Evolutionary conservation across 2,113 vertebrate genomes (phyloP).

Genomic region (Trochalopteron elliotii): DNA sequence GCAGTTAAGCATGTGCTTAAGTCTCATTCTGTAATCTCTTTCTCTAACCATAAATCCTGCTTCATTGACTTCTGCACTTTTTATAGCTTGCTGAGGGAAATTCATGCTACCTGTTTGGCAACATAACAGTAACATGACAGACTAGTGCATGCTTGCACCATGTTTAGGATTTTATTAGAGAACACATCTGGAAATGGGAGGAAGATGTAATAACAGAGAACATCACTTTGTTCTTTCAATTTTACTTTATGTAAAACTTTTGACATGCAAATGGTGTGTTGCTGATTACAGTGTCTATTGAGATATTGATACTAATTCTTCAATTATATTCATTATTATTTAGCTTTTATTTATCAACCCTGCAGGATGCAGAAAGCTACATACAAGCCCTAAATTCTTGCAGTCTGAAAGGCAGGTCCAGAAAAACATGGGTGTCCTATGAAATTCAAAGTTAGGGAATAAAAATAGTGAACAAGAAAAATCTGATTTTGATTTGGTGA

Average conservation of each 20-base stretch:
- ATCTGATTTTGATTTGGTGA: background rate
- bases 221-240: background rate
- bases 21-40: conserved; percentile 37
- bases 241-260: background rate
- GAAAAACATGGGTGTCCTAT: background rate
- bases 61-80: conserved; percentile 71
- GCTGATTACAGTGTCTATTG: background rate
- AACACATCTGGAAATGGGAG: background rate
- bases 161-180: background rate
- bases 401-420: background rate
- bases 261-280: background rate
- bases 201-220: background rate
- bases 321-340: background rate
- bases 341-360: background rate
- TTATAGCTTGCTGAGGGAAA: conserved; percentile 55
- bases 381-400: background rate
- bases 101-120: conserved; percentile 60
- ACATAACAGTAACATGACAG: conserved; percentile 18
- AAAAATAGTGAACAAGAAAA: background rate
- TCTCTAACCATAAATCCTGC: conserved; percentile 39
- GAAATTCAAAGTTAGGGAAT: background rate
- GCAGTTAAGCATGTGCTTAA: conserved; percentile 54
- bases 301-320: background rate
- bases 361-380: background rate
- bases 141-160: background rate